Evolutionary conservation across 2,797 vertebrate genomes (phyloP).

Genomic region (Rhabdomys pumilio): DNA sequence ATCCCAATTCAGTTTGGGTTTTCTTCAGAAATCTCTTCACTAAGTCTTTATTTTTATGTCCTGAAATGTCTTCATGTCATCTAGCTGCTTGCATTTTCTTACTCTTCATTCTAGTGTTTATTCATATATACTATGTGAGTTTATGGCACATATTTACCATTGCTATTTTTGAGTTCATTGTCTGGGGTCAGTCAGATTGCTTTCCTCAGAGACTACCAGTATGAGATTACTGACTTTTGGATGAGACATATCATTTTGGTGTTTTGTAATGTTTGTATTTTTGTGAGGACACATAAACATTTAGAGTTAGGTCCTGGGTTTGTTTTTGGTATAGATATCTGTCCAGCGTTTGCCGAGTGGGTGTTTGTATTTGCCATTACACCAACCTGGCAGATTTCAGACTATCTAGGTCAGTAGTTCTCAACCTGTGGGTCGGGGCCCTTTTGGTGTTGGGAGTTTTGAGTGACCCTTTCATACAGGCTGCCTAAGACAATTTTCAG

Average conservation of each 20-base stretch:
- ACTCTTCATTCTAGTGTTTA: neutral
- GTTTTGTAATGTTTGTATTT: neutral
- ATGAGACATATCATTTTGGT: neutral
- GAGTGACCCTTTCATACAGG: neutral
- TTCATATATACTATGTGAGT: neutral
- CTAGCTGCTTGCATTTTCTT: neutral
- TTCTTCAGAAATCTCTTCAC: neutral
- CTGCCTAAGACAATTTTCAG: neutral
- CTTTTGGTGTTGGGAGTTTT: neutral
- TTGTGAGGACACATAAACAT: neutral
- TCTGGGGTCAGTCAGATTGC: neutral
- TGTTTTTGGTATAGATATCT: neutral
- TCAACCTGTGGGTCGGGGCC: neutral
- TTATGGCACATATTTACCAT: neutral
- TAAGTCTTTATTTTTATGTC: neutral
- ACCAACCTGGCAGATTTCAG: neutral
- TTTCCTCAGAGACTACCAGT: neutral
- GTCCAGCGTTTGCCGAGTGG: neutral
- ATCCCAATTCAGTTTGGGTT: neutral
- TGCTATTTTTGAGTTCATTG: neutral
- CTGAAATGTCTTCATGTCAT: neutral
- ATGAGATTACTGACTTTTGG: neutral
- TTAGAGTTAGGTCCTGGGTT: neutral
- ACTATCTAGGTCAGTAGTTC: neutral
- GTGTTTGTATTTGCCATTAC: neutral